A percentile compares a stretch with the other conserved stretches of the same genome.
phyloP scores from a whole-genome alignment of 2,888 invertebrate species.

The Phengaris arion region DNA sequence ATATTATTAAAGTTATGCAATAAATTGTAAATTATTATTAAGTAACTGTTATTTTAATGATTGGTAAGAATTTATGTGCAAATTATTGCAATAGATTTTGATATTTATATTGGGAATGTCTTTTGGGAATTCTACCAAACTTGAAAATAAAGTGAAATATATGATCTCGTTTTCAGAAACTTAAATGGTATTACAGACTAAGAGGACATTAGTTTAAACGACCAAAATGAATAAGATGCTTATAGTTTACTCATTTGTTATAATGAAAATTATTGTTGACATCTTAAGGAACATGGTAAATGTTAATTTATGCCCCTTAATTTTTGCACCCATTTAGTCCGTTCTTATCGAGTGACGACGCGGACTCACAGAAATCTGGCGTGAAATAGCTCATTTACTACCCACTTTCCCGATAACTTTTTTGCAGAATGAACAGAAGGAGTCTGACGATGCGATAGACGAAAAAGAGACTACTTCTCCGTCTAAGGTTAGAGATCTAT shows the following conservation, averaged over 20 bases:
- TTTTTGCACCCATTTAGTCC: too few relatives aligned
- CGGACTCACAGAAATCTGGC: too few relatives aligned
- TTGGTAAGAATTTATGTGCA: too few relatives aligned
- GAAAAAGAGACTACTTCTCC: background rate
- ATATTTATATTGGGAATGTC: too few relatives aligned
- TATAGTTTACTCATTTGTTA: constrained; percentile 20
- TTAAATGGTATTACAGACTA: background rate
- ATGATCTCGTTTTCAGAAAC: too few relatives aligned
- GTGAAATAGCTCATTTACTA: too few relatives aligned
- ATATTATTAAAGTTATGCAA: background rate
- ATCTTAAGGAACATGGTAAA: constrained; percentile 25
- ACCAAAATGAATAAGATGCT: constrained; percentile 25
- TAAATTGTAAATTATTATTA: background rate
- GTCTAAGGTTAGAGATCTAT: background rate
- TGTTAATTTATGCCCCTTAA: too few relatives aligned
- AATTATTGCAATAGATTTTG: too few relatives aligned
- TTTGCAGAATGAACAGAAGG: constrained; percentile 18
- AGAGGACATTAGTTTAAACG: background rate
- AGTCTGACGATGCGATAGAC: background rate
- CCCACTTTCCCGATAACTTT: background rate
- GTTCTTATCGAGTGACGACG: too few relatives aligned
- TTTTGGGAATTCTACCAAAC: too few relatives aligned
- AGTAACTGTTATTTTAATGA: background rate
- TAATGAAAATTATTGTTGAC: constrained; percentile 26
- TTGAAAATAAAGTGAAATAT: too few relatives aligned